Conservation (phyloP, 2,797 vertebrate species). For the Peromyscus nudipes region DNA sequence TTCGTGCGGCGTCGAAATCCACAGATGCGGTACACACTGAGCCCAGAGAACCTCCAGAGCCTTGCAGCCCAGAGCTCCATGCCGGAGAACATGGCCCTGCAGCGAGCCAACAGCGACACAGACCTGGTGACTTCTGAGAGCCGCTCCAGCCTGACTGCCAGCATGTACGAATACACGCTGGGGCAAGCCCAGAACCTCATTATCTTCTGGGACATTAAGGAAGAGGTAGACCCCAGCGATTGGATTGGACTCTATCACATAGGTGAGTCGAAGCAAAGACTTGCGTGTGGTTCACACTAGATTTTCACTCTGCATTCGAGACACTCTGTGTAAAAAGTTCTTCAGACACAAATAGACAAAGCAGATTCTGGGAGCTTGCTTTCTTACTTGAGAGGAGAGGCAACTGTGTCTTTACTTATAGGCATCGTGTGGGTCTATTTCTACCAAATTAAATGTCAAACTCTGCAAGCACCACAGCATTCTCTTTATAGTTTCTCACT, state of each 20-base stretch:
- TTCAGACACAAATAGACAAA: background rate
- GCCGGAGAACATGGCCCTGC: conserved; percentile 92
- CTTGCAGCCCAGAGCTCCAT: conserved; percentile 92
- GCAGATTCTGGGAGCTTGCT: background rate
- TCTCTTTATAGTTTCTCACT: background rate
- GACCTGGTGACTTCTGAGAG: conserved; percentile 97
- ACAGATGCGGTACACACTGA: conserved; percentile 95
- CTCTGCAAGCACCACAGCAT: background rate
- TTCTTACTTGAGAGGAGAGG: background rate
- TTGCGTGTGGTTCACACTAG: background rate
- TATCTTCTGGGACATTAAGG: conserved; percentile 99
- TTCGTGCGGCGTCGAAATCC: conserved; percentile 95
- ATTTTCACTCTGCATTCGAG: background rate
- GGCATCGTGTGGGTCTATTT: background rate
- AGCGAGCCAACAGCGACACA: conserved; percentile 97
- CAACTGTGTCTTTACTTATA: background rate
- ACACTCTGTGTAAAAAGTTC: background rate
- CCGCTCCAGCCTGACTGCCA: conserved; percentile 96
- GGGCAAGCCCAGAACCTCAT: conserved; percentile 96
- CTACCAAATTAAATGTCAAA: background rate
- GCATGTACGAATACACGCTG: conserved; percentile 95
- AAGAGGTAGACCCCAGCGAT: conserved; percentile 98
- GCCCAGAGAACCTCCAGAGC: conserved; percentile 97
- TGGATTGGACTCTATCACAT: conserved; percentile 99
- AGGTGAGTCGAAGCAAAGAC: conserved; percentile 89